Conservation (phyloP, 1,140 invertebrate species). For the Galleria mellonella region DNA sequence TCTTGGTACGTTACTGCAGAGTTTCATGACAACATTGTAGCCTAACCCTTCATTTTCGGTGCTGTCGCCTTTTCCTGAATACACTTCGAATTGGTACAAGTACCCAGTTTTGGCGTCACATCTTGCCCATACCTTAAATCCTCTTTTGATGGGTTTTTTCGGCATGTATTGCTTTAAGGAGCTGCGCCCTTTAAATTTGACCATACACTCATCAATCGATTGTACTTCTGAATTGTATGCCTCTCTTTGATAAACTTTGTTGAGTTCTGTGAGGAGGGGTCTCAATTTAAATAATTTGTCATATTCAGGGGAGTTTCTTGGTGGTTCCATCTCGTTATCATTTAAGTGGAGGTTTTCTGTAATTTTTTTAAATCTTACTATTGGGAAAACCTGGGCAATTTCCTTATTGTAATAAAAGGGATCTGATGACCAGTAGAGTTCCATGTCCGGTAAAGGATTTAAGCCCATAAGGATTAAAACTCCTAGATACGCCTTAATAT, state of each 20-base stretch:
- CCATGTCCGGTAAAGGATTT: constrained; percentile 26
- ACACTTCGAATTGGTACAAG: constrained; percentile 17
- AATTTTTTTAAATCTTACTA: constrained; percentile 25
- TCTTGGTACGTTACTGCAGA: constrained; percentile 8
- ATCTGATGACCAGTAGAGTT: constrained; percentile 26
- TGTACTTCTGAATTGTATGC: background rate
- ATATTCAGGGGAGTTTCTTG: constrained; percentile 14
- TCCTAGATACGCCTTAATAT: constrained; percentile 25
- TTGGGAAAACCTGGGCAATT: constrained; percentile 14
- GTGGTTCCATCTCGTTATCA: constrained; percentile 9
- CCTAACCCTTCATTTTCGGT: constrained; percentile 19
- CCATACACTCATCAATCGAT: constrained; percentile 14
- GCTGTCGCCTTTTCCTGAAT: constrained; percentile 16
- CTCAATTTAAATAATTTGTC: constrained; percentile 17
- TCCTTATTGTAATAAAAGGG: constrained; percentile 24
- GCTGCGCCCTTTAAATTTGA: constrained; percentile 32
- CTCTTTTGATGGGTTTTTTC: constrained; percentile 26
- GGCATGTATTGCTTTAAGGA: constrained; percentile 35
- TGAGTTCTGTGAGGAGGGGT: constrained; percentile 21
- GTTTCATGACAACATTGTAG: constrained; percentile 19
- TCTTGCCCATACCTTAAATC: constrained; percentile 23
- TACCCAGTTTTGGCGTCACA: constrained; percentile 19
- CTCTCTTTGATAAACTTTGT: constrained; percentile 17
- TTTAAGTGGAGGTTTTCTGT: constrained; percentile 23
- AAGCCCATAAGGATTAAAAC: constrained; percentile 29